Conservation (phyloP, 2,888 invertebrate genomes). For the Itoplectis maculator region DNA sequence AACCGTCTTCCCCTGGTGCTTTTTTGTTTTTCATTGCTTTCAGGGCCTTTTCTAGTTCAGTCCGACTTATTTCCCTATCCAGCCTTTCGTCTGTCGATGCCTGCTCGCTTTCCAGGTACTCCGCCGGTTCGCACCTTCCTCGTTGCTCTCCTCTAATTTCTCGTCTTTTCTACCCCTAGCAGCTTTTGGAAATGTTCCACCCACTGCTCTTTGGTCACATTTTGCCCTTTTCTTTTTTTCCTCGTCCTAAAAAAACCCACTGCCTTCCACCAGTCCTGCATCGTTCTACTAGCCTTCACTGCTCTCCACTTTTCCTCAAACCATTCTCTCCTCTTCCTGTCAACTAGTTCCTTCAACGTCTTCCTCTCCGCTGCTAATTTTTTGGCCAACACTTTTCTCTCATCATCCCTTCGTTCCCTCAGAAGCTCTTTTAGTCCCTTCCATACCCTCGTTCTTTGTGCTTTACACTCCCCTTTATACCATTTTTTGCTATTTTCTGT, state of each 20-base stretch:
- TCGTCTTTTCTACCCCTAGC: background rate
- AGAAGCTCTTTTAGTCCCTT: slow-evolving; percentile 8
- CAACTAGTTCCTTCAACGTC: slow-evolving; percentile 18
- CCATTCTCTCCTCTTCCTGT: slow-evolving; percentile 20
- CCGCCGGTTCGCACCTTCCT: background rate
- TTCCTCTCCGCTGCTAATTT: slow-evolving; percentile 1
- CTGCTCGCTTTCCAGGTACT: background rate
- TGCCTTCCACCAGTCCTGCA: slow-evolving; percentile 6
- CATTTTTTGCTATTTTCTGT: slow-evolving; percentile 8
- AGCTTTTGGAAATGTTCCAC: background rate
- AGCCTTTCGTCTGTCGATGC: background rate
- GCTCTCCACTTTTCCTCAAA: slow-evolving; percentile 12
- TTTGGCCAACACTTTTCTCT: background rate
- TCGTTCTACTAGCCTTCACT: background rate
- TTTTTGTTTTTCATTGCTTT: background rate
- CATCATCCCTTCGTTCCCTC: background rate
- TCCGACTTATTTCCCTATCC: background rate
- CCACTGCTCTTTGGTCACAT: background rate
- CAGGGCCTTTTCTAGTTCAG: background rate
- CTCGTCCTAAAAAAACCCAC: background rate
- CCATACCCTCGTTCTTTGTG: slow-evolving; percentile 15
- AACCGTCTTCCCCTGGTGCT: background rate
- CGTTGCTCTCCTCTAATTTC: background rate
- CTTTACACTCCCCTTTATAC: slow-evolving; percentile 48
- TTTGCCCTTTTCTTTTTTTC: background rate